phyloP scores from a whole-genome alignment of 2,888 invertebrate species.

The Erynnis tages region DNA sequence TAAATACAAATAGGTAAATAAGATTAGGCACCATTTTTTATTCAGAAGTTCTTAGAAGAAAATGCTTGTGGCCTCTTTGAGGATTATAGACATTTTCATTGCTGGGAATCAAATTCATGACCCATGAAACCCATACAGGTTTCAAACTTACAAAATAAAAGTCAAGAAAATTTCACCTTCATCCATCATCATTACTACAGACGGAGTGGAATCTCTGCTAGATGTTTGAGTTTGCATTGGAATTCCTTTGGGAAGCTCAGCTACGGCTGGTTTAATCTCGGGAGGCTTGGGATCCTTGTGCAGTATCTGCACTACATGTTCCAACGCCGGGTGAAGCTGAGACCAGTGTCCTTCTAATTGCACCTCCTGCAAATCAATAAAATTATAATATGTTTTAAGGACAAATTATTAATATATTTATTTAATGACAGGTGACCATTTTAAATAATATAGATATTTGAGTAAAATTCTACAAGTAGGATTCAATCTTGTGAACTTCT shows the following conservation, averaged over 20 bases:
- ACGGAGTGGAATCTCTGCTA: neutral
- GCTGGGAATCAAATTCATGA: no score
- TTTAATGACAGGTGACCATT: no score
- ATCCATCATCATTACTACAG: constrained; percentile 28
- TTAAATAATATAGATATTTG: no score
- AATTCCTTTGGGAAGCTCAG: neutral
- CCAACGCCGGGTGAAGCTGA: constrained; percentile 54
- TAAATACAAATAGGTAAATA: neutral
- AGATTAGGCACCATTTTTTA: no score
- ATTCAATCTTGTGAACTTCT: no score
- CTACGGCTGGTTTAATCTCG: neutral
- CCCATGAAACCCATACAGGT: no score
- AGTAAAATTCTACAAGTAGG: no score
- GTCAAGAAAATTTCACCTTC: constrained; percentile 41
- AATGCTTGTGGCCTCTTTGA: no score
- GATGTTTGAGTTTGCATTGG: neutral
- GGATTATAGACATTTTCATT: no score
- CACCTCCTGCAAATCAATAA: constrained; percentile 48
- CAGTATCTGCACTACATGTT: constrained; percentile 60
- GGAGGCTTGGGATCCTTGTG: constrained; percentile 38
- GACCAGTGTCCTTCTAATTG: constrained; percentile 65
- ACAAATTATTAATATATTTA: no score
- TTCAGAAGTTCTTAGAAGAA: no score
- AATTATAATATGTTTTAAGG: neutral
- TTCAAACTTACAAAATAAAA: no score